Evolutionary conservation across 2,888 invertebrate genomes (phyloP).

Genomic region (Cremastinae sp.): DNA sequence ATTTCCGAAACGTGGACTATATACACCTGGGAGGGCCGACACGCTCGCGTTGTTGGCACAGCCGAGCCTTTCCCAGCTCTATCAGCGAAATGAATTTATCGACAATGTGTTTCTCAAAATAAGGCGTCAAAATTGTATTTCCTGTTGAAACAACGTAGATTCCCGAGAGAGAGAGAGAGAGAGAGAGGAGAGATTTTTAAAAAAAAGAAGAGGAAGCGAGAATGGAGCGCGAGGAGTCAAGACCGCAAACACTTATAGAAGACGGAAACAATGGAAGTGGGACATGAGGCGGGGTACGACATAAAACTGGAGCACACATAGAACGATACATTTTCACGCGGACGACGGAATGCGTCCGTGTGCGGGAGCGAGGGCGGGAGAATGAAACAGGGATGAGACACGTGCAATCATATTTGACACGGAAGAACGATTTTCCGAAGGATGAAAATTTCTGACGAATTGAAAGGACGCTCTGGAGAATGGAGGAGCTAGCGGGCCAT

Average conservation of each 20-base stretch:
- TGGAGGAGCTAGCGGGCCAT: constrained; percentile 29
- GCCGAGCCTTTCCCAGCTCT: too few relatives aligned
- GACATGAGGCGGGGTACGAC: constrained; percentile 33
- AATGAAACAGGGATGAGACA: constrained; percentile 18
- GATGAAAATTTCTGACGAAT: constrained; percentile 53
- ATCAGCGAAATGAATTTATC: too few relatives aligned
- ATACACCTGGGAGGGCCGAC: too few relatives aligned
- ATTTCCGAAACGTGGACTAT: too few relatives aligned
- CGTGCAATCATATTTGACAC: constrained; percentile 53
- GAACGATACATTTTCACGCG: background rate
- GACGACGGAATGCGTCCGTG: constrained; percentile 1
- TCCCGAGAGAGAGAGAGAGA: background rate
- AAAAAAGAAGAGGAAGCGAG: background rate
- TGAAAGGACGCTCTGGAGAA: constrained; percentile 3
- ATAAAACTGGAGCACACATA: constrained; percentile 19
- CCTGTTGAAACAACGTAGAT: background rate
- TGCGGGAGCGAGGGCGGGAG: background rate
- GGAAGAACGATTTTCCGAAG: constrained; percentile 54
- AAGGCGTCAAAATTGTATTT: too few relatives aligned
- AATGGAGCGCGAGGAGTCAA: constrained; percentile 12
- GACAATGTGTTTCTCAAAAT: too few relatives aligned
- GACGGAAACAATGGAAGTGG: constrained; percentile 44
- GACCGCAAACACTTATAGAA: constrained; percentile 11
- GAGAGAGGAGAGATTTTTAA: background rate
- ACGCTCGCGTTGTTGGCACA: too few relatives aligned